Conservation (phyloP, 2,888 invertebrate genomes). For the Sthenelais limicola region DNA sequence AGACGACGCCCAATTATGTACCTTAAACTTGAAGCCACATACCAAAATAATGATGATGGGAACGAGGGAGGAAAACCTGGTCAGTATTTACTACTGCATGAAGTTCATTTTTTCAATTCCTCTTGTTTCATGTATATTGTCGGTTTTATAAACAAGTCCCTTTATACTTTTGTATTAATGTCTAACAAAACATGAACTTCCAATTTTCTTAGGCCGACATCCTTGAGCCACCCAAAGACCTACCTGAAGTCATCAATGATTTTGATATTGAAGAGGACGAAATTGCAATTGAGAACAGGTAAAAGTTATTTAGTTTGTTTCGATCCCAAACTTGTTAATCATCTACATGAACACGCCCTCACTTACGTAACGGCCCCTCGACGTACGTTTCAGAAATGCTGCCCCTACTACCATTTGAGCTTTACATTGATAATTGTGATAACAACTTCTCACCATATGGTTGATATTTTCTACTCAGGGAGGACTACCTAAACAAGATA, state of each 20-base stretch:
- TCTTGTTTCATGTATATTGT: not conserved
- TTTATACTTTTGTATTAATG: too few relatives aligned
- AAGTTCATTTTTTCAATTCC: not conserved
- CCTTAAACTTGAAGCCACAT: constrained; percentile 86
- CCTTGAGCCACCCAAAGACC: constrained; percentile 83
- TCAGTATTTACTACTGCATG: constrained; percentile 49
- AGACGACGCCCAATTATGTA: constrained; percentile 83
- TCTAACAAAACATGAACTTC: too few relatives aligned
- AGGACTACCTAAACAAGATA: constrained; percentile 75
- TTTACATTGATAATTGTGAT: too few relatives aligned
- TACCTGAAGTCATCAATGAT: constrained; percentile 90
- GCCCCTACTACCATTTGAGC: too few relatives aligned
- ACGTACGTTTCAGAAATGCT: too few relatives aligned
- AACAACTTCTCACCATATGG: too few relatives aligned
- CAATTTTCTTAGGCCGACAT: constrained; percentile 80
- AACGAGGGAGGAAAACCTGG: constrained; percentile 86
- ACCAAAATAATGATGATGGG: constrained; percentile 98
- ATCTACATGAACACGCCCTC: too few relatives aligned
- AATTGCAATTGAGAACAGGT: constrained; percentile 74
- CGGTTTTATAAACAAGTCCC: too few relatives aligned
- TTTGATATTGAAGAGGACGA: constrained; percentile 88
- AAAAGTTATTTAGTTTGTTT: too few relatives aligned
- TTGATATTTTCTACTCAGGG: constrained; percentile 59
- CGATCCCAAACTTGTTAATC: too few relatives aligned
- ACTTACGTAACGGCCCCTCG: too few relatives aligned